Evolutionary conservation across 1,140 invertebrate genomes (phyloP), one percentile per base, ranked within the genome.

Genomic region (Nixonia krombeini): DNA sequence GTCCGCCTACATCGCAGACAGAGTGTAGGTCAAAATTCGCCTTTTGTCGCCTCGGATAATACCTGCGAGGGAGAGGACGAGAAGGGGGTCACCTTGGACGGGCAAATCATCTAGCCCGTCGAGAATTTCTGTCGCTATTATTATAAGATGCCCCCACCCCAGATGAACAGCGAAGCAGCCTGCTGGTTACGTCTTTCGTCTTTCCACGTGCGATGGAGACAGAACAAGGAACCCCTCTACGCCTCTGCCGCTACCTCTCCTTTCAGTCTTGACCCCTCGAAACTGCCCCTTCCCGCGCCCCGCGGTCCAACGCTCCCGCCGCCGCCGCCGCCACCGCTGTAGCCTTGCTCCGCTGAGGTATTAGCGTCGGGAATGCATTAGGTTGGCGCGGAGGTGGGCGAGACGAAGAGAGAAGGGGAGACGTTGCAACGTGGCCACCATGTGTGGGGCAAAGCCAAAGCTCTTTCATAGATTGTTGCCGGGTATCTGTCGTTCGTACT

Each of bases 381-480:
- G 69, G 67, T 65, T 44, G 67, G 70, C 61, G 70, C 40, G 38
- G 45, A 42, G 45, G 46, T 42, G 17, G 49, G 72, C 25, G 51
- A 42, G 50, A 45, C 46, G 13, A 21, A 10, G 35, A 10, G 35
- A 15, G 45, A 65, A 12, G 73, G 78, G 75, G 73, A 83, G 75
- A 74, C 74, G 75, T n/a, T n/a, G 80, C 80, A 83, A 84, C 80
- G 82, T 82, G 82, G 82, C 77, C 77, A 77, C 79, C 81, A 83
- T 80, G 74, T 83, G 81, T 76, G 77, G 46, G 56, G 37, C 59
- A 58, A 64, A 68, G 68, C 51, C 51, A 51, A 74, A 57, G 50
- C 70, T 76, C 72, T 76, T 79, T 80, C 76, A 66, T 62, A 57
- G 56, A 53, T 59, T 65, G 58, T 47, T 44, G 41, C 57, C 56